These are phyloP conservation scores for Idaea biselata DNA, from an alignment of 2,888 invertebrate genomes.

Conservation along the genomic window DNA sequence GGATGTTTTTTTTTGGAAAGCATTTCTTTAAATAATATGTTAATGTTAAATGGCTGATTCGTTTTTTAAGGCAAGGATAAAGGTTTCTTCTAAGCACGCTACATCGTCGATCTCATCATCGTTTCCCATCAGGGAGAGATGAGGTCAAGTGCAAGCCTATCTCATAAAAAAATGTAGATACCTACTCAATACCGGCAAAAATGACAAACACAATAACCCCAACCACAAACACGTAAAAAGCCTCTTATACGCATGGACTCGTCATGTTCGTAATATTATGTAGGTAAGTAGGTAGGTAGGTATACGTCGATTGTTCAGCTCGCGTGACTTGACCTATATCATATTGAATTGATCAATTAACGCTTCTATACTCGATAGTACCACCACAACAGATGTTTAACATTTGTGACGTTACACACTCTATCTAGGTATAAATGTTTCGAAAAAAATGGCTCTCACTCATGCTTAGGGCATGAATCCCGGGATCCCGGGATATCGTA, in stretches of 20 bases:
- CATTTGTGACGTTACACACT: slow-evolving; percentile 29
- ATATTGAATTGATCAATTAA: slow-evolving; percentile 24
- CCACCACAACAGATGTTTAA: slow-evolving; percentile 52
- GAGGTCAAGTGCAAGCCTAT: no score
- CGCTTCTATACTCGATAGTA: slow-evolving; percentile 42
- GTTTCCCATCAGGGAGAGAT: no score
- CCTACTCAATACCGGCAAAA: background rate
- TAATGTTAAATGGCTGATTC: no score
- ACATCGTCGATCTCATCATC: no score
- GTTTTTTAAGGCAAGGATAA: no score
- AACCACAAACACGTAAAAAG: background rate
- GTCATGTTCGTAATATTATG: slow-evolving; percentile 2
- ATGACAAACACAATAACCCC: background rate
- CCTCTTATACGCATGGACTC: background rate
- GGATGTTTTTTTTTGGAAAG: no score
- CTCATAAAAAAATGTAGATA: no score
- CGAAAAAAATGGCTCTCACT: slow-evolving; percentile 12
- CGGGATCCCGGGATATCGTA: no score
- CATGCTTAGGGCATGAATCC: no score
- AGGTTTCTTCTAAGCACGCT: no score
- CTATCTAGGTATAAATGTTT: slow-evolving; percentile 5
- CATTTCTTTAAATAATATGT: no score
- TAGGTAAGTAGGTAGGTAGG: no score
- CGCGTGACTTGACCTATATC: slow-evolving; percentile 31
- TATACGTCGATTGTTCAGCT: slow-evolving; percentile 7